These are phyloP conservation scores for Argyresthia albistria DNA, from an alignment of 2,888 invertebrate species.

Conservation along the genomic window DNA sequence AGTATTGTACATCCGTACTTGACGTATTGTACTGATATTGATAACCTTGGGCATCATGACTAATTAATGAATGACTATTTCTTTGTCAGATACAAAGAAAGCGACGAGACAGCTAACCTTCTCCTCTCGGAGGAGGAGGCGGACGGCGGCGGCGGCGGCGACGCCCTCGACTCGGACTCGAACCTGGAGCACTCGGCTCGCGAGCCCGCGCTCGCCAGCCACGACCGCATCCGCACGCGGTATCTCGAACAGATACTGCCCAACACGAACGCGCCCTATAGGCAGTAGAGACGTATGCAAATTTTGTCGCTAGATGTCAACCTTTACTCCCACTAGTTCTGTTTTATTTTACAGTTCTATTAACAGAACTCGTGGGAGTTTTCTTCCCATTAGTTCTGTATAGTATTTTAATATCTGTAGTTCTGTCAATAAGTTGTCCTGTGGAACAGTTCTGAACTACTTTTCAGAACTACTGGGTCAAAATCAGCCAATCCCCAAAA, in stretches of 20 bases:
- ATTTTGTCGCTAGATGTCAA: background rate
- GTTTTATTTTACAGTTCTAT: constrained; percentile 2
- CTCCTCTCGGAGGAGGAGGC: constrained; percentile 50
- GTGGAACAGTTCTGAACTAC: too few species aligned
- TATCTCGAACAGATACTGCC: constrained; percentile 63
- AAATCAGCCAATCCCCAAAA: too few species aligned
- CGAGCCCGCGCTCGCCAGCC: constrained; percentile 38
- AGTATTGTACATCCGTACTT: background rate
- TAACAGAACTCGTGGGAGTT: background rate
- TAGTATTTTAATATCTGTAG: too few species aligned
- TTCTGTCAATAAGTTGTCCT: too few species aligned
- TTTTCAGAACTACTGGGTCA: too few species aligned
- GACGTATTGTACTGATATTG: background rate
- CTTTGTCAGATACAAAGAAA: constrained; percentile 1
- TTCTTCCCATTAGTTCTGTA: too few species aligned
- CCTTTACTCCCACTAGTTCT: constrained; percentile 2
- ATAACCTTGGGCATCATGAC: background rate
- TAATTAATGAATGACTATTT: background rate
- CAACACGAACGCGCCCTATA: constrained; percentile 33
- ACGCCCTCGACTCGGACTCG: constrained; percentile 22
- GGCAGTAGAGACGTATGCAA: constrained; percentile 24
- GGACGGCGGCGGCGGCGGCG: constrained; percentile 23
- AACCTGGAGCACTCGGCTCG: constrained; percentile 20
- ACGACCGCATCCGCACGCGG: constrained; percentile 59
- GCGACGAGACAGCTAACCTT: constrained; percentile 50